These are phyloP conservation scores for Agraylea sexmaculata DNA, from an alignment of 1,140 invertebrate genomes.

Conservation along the genomic window DNA sequence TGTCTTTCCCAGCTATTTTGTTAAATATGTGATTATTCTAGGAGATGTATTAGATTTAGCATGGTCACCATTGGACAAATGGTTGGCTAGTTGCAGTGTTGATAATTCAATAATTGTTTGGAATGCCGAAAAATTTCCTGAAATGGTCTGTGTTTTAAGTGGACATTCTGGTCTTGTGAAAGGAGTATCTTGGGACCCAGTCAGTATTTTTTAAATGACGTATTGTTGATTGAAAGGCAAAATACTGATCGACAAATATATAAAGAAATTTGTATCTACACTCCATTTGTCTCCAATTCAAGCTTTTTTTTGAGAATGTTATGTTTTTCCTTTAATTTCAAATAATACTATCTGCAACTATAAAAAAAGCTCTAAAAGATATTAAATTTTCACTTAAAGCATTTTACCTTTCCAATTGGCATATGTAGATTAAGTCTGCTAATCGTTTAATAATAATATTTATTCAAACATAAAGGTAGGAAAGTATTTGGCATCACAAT, in stretches of 20 bases:
- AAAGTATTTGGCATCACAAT: conserved; percentile 92
- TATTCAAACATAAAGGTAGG: no score
- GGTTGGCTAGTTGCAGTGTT: conserved; percentile 89
- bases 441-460: no score
- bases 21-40: conserved; percentile 22
- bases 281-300: no score
- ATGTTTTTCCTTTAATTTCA: neutral
- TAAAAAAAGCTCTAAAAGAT: no score
- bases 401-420: no score
- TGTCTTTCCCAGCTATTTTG: neutral
- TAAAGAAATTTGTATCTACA: no score
- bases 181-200: conserved; percentile 97
- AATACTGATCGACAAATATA: no score
- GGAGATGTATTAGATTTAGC: conserved; percentile 89
- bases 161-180: conserved; percentile 91
- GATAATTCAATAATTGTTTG: conserved; percentile 95
- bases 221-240: neutral
- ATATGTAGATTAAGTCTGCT: no score
- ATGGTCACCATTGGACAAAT: conserved; percentile 89
- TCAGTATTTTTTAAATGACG: conserved; percentile 21
- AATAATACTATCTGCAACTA: neutral
- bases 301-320: neutral
- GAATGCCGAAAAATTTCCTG: conserved; percentile 85
- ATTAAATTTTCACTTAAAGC: no score
- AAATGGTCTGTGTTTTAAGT: conserved; percentile 63